phyloP scores from a whole-genome alignment of 2,888 invertebrate genomes.

The Drosophila macrospina region DNA sequence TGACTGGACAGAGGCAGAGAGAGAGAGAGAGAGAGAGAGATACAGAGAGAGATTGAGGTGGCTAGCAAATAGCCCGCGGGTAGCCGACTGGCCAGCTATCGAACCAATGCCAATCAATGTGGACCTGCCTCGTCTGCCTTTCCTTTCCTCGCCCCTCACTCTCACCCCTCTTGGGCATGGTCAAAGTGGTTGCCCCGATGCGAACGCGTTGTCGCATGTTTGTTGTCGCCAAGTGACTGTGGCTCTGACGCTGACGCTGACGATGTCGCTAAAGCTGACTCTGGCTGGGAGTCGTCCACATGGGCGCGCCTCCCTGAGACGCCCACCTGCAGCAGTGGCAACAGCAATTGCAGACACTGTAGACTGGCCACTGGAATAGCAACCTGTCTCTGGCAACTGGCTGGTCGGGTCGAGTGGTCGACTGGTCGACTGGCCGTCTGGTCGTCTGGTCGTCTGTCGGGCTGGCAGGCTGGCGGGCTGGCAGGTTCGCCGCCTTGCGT shows the following conservation, averaged over 20 bases:
- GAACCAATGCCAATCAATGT: slow-evolving; percentile 72
- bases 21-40: not conserved
- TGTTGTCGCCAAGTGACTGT: slow-evolving; percentile 57
- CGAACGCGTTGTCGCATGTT: slow-evolving; percentile 79
- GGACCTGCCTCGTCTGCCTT: slow-evolving; percentile 33
- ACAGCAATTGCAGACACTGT: slow-evolving; percentile 26
- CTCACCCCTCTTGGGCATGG: slow-evolving; percentile 15
- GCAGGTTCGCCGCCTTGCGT: slow-evolving; percentile 71
- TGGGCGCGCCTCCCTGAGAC: slow-evolving; percentile 48
- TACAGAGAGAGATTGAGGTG: not conserved
- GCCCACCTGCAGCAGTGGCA: slow-evolving; percentile 54
- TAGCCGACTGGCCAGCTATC: slow-evolving; percentile 61
- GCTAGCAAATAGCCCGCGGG: slow-evolving; percentile 72
- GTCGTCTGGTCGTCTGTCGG: too few relatives aligned
- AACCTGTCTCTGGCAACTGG: slow-evolving; percentile 41
- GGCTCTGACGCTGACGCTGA: slow-evolving; percentile 12
- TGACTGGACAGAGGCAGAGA: not conserved
- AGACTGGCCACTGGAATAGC: slow-evolving; percentile 36
- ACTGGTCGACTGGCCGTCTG: slow-evolving; percentile 12
- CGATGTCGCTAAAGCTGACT: slow-evolving; percentile 2
- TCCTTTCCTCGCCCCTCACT: not conserved
- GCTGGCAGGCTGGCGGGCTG: slow-evolving; percentile 19
- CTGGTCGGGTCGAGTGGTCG: slow-evolving; percentile 10
- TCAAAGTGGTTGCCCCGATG: slow-evolving; percentile 63
- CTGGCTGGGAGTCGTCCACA: slow-evolving; percentile 29